Evolutionary conservation across 1,140 invertebrate species (phyloP), one percentile per base, ranked within the genome.

Genomic region (Hyphantria cunea): DNA sequence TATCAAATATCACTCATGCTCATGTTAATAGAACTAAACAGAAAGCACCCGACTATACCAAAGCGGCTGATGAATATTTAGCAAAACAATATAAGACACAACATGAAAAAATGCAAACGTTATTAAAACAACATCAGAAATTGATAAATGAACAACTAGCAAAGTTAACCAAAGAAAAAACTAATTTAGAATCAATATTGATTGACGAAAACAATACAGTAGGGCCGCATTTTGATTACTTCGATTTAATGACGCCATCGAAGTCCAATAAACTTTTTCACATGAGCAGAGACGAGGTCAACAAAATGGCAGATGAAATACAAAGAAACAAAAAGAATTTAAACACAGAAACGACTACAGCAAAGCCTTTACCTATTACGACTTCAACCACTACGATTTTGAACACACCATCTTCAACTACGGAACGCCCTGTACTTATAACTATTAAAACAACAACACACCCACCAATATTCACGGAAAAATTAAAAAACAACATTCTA

Each of bases 1-100:
- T 89, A 75, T 86, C 86, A 8, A 88, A 87, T 75, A 56, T 88
- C 32, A 75, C 82, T 63, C 81, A 72, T 45, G 12, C 81, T 61
- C 81, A 72, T 42, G 12, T 82, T 2, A 85, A 82, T 54, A 70
- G 70, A 17, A 72, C 66, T 33, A 54, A 58, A 0, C 10, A 12
- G 3, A 13, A n/a, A 39, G 17, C 14, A 4, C 8, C 12, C 4
- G 44, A 56, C 7, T 3, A 41, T 14, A 45, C 62, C 12, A 50
- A 41, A 33, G 11, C 2, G 32, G 10, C 6, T 14, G 15, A 61
- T 44, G 9, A 2, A 33, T 5, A 59, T 31, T 54, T 55, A 33
- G 48, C 33, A 32, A 59, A 8, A 11, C 51, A 70, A 32, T 48
- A 65, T 0, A 60, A 64, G 51, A 58, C 68, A 14, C 70, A 74